A percentile compares a stretch with the other conserved stretches of the same genome.
Conservation (phyloP, 2,797 vertebrate species). For the Poeciliopsis presidionis region DNA sequence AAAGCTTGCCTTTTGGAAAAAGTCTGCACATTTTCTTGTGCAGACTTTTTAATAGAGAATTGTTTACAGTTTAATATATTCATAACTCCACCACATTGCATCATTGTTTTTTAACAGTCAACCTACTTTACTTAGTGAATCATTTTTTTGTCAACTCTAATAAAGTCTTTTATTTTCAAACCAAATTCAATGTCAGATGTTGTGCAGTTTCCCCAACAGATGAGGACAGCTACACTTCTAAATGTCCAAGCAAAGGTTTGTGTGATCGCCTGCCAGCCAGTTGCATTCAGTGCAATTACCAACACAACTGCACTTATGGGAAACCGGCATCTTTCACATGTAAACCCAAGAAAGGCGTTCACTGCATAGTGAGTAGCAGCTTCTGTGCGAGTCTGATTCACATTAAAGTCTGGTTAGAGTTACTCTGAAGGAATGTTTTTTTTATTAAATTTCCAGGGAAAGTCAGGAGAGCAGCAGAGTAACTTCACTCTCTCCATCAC, state of each 20-base stretch:
- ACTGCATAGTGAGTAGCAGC: conserved; percentile 87
- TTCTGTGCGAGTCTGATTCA: background rate
- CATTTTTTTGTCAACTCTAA: background rate
- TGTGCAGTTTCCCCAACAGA: conserved; percentile 64
- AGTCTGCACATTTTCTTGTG: background rate
- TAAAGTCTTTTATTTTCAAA: conserved; percentile 2
- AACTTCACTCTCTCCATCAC: conserved; percentile 87
- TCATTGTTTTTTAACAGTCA: background rate
- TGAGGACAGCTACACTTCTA: conserved; percentile 58
- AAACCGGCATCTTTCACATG: conserved; percentile 86
- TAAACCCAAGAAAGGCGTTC: conserved; percentile 83
- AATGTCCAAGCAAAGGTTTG: conserved; percentile 90
- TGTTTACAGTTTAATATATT: background rate
- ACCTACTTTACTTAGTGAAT: background rate
- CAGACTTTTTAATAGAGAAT: background rate
- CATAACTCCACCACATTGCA: background rate
- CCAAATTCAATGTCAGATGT: conserved; percentile 7
- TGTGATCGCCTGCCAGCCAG: conserved; percentile 88
- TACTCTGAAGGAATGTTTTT: background rate
- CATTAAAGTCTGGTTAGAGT: background rate
- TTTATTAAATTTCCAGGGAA: conserved; percentile 75
- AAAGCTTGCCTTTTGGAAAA: background rate
- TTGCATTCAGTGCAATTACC: conserved; percentile 87
- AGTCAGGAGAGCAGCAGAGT: conserved; percentile 78
- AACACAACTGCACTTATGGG: conserved; percentile 91